These are phyloP conservation scores for Camponotus floridanus DNA, from an alignment of 1,140 invertebrate genomes.

Conservation along the genomic window DNA sequence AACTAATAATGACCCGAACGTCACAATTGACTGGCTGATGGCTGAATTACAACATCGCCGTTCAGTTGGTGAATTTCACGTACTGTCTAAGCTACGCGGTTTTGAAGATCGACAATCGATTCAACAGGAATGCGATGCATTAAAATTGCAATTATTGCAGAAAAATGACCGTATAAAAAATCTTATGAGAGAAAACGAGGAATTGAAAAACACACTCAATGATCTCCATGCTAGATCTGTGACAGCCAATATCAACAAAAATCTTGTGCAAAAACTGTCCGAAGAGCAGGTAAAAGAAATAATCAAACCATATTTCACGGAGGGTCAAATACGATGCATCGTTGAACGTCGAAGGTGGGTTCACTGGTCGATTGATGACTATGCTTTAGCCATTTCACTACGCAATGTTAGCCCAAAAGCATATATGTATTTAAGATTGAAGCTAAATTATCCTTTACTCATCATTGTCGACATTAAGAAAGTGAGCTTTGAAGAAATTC, in stretches of 20 bases:
- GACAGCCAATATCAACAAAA: neutral
- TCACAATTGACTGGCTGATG: neutral
- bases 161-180: no score
- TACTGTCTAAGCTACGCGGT: no score
- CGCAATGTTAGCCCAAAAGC: constrained; percentile 15
- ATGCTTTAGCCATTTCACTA: constrained; percentile 12
- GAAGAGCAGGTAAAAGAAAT: neutral
- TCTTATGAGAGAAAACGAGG: no score
- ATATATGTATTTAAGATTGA: neutral
- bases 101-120: no score
- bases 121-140: no score
- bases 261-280: neutral
- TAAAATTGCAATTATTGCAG: no score
- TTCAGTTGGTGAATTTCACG: neutral
- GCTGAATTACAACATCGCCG: constrained; percentile 13
- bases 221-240: no score
- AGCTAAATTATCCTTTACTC: constrained; percentile 1
- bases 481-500: neutral
- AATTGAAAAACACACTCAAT: no score
- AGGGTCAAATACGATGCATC: constrained; percentile 7
- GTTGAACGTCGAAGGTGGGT: constrained; percentile 5
- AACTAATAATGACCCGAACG: neutral
- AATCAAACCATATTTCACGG: neutral
- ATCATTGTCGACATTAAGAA: neutral
- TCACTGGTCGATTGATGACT: constrained; percentile 3